A percentile compares a stretch with the other conserved stretches of the same genome.
Conservation (phyloP, 2,888 invertebrate genomes). For the Trichogramma dendrolimi region DNA sequence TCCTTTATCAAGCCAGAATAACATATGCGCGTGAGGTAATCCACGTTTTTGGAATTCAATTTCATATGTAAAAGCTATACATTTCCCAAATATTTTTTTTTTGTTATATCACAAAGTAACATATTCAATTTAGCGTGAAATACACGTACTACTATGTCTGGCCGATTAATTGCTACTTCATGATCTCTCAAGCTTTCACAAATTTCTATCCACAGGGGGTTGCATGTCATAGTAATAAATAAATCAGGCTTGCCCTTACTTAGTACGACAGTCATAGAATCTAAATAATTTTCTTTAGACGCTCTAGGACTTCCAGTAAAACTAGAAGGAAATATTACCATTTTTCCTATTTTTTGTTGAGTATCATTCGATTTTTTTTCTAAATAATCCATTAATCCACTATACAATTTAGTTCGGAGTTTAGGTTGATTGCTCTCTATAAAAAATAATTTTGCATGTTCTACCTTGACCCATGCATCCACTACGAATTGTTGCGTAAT, state of each 20-base stretch:
- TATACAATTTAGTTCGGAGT: neutral
- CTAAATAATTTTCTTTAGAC: constrained; percentile 6
- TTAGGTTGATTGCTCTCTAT: neutral
- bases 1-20: neutral
- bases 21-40: constrained; percentile 8
- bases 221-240: constrained; percentile 6
- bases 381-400: constrained; percentile 6
- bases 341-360: constrained; percentile 5
- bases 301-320: constrained; percentile 5
- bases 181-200: constrained; percentile 1
- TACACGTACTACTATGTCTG: too few species aligned
- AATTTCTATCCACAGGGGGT: neutral
- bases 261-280: neutral
- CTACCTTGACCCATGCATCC: constrained; percentile 1
- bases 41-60: too few species aligned
- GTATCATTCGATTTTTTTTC: neutral
- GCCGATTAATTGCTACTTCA: constrained; percentile 2
- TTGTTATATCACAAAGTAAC: neutral
- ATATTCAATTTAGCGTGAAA: too few species aligned
- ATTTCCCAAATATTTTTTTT: constrained; percentile 3
- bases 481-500: neutral
- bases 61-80: neutral
- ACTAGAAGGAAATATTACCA: neutral
- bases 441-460: neutral
- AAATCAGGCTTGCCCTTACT: neutral